Evolutionary conservation across 2,888 invertebrate species (phyloP).

Genomic region (Leucophora obtusa): DNA sequence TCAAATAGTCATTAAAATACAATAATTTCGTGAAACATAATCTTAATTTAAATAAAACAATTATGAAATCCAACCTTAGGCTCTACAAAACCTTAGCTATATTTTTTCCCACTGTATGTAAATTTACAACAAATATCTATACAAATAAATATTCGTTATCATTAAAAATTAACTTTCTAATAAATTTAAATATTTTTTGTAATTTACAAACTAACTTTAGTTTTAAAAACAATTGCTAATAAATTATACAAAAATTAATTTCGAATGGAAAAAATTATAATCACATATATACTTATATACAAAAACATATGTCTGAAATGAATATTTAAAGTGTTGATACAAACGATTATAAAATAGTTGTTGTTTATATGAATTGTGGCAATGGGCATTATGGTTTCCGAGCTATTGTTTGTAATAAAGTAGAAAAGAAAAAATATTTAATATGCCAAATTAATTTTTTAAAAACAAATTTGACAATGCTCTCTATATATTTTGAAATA

Average conservation of each 20-base stretch:
- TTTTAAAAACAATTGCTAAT: conserved; percentile 38
- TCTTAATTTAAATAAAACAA: too few relatives aligned
- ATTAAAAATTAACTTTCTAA: neutral
- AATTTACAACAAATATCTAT: too few relatives aligned
- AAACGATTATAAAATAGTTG: conserved; percentile 31
- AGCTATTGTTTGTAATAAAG: neutral
- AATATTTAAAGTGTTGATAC: conserved; percentile 22
- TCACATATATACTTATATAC: neutral
- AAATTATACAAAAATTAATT: conserved; percentile 58
- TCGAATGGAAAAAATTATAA: conserved; percentile 8
- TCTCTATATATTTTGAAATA: too few relatives aligned
- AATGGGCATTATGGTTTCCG: neutral
- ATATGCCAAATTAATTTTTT: too few relatives aligned
- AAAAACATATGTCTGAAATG: conserved; percentile 28
- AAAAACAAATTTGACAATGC: too few relatives aligned
- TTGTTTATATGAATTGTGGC: neutral
- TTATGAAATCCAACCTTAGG: too few relatives aligned
- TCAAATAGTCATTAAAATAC: too few relatives aligned
- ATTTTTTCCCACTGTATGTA: too few relatives aligned
- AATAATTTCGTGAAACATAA: too few relatives aligned
- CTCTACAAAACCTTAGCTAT: too few relatives aligned
- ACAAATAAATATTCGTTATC: neutral
- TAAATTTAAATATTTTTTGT: conserved; percentile 1
- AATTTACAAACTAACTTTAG: conserved; percentile 31
- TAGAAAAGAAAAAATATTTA: too few relatives aligned